Conservation (phyloP, 1,140 invertebrate genomes). For the Bombus pascuorum region DNA sequence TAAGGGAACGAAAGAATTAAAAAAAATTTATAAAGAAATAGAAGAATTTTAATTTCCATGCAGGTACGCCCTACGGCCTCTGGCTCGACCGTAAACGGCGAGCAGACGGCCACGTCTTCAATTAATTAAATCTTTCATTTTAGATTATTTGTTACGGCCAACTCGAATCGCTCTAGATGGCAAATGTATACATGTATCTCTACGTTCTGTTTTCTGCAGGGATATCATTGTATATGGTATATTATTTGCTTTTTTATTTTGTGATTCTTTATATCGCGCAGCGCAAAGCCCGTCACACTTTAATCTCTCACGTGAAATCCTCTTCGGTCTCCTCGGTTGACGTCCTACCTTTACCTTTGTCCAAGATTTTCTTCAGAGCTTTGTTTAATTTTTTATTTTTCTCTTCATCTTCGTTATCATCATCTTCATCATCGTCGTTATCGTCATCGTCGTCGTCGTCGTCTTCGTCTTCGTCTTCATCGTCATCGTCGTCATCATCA, state of each 20-base stretch:
- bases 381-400: slow-evolving; percentile 68
- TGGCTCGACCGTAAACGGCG: slow-evolving; percentile 55
- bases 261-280: slow-evolving; percentile 58
- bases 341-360: slow-evolving; percentile 75
- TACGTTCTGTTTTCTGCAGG: slow-evolving; percentile 50
- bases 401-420: slow-evolving; percentile 63
- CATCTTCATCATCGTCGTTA: slow-evolving; percentile 71
- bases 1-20: slow-evolving; percentile 18
- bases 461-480: slow-evolving; percentile 79
- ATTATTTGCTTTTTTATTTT: slow-evolving; percentile 38
- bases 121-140: slow-evolving; percentile 45
- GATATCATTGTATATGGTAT: slow-evolving; percentile 38
- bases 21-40: slow-evolving; percentile 2
- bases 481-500: slow-evolving; percentile 71
- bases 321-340: slow-evolving; percentile 67
- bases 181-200: slow-evolving; percentile 44
- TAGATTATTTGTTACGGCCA: slow-evolving; percentile 60
- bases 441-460: slow-evolving; percentile 75
- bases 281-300: slow-evolving; percentile 71
- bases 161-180: slow-evolving; percentile 59
- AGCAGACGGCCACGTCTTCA: slow-evolving; percentile 26
- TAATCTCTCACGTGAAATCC: slow-evolving; percentile 73
- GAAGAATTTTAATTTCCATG: slow-evolving; percentile 56
- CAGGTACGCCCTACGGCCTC: slow-evolving; percentile 70
- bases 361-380: slow-evolving; percentile 75